Base-by-base conservation (phyloP, 2,888 invertebrate genomes). In the Slavum lentiscoides region DNA sequence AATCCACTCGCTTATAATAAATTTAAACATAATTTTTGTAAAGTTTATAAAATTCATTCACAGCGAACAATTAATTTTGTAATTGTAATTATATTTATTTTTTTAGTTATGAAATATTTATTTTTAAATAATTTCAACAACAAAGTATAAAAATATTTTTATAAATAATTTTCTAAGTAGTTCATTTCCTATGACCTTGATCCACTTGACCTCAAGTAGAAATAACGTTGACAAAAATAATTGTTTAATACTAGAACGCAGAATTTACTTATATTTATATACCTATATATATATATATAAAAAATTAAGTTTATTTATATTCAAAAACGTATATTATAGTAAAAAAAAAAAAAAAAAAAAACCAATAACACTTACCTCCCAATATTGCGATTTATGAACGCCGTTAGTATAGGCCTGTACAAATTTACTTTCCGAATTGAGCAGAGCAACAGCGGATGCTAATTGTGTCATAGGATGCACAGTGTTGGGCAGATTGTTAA, bases 381-480 rank as follows among this genome's bases (percentile, higher is more conserved):
- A 97, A 87, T 96, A 97, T 85, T 93, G 92, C 77, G 91, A 89
- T 87, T 96, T 97, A 87, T 93, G 92, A 0, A 95, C 94, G 66
- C 97, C 97, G 84, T 93, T 91, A 19, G 91, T 88, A 88, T 97
- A 97, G 0, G 97, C 97, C 86, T 94, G 92, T 15, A 94, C 94
- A 88, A 96, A 97, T 86, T 93, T 91, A 85, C 95, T 95, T 88
- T 97, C 97, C 86, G 93, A 94, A 88, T 96, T 96, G 84, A 97
- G 90, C 5, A 94, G 93, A 23, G 96, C 95, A 84, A 96, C 91
- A 43, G 97, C 97, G 2, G 96, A 94, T 43, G 93, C 92, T 86
- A 97, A 92, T 88, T 97, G 97, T 0, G 95, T 92, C 97, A 97
- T 97, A 1, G 97, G 97, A 86, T 97, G 97, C 82, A 97, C 89